Evolutionary conservation across 2,888 invertebrate species (phyloP), one percentile per base, ranked within the genome.

Genomic region (Microplitis deprimator): DNA sequence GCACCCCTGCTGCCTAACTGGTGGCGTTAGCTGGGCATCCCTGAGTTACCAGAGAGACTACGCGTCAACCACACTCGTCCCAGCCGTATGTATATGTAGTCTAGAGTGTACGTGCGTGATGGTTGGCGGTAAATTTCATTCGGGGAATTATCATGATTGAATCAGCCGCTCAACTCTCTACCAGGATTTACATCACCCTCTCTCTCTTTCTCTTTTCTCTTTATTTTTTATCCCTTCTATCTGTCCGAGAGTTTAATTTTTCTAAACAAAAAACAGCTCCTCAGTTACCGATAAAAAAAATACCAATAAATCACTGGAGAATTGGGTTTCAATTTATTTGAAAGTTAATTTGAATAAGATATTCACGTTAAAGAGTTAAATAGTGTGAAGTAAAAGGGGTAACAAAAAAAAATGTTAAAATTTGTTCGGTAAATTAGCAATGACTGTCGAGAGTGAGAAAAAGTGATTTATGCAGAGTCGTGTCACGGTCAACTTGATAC

Each of bases 121-220:
- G 87, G 85, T 85, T 86, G 85, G 85, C 86, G 87, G 87, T 89
- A 89, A 89, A 89, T 89, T 89, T 88, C 87, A 89, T 89, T 89
- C 87, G 85, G 85, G 85, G 88, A 89, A 89, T 89, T 89, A 89
- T 89, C 89, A 89, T 88, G 89, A 89, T 89, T 87, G 89, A 89
- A 89, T 89, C 89, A 86, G 86, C 84, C 80, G 81, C 80, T 83
- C 81, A 86, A 83, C 84, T 85, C 84, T 85, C 83, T 64, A 62
- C 79, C 77, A 76, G 69, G 73, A 78, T 79, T 80, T 78, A 74
- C 77, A 71, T 76, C 75, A 75, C 59, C 73, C 67, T 61, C 61
- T 72, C 67, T 77, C 40, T 60, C 60, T 20, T 20, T 20, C 20
- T 1, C 20, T 20, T 20, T 20, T 67, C 50, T 74, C 68, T 62